These are phyloP conservation scores for Dynastes tityus DNA, from an alignment of 2,888 invertebrate genomes.

Conservation along the genomic window DNA sequence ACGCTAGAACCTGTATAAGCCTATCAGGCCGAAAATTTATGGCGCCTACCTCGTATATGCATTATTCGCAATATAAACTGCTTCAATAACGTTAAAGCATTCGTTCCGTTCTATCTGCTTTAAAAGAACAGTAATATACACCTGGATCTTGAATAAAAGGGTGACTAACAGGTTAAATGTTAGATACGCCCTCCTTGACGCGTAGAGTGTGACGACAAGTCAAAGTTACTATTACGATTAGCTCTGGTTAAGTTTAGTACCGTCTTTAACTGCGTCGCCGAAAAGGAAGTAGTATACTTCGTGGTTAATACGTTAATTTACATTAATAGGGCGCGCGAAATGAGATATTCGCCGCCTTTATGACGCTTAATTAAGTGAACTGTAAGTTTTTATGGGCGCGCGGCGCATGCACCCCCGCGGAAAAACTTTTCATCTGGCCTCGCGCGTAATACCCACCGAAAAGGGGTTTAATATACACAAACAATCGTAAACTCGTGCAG, in stretches of 20 bases:
- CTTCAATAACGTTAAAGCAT: too few species aligned
- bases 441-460: constrained; percentile 30
- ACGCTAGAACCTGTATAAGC: too few species aligned
- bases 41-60: too few species aligned
- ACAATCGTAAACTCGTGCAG: constrained; percentile 43
- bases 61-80: too few species aligned
- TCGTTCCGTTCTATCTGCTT: too few species aligned
- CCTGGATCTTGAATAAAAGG: too few species aligned
- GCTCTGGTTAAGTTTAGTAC: constrained; percentile 9
- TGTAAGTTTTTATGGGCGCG: constrained; percentile 41
- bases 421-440: constrained; percentile 43
- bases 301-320: constrained; percentile 40
- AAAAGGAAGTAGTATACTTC: constrained; percentile 7
- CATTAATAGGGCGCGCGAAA: constrained; percentile 38
- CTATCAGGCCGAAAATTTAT: too few species aligned
- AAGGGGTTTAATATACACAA: constrained; percentile 42
- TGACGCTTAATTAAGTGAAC: constrained; percentile 44
- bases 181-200: too few species aligned
- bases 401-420: constrained; percentile 22
- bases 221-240: constrained; percentile 22
- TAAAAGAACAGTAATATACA: too few species aligned
- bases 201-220: too few species aligned
- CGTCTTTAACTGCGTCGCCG: constrained; percentile 18
- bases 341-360: constrained; percentile 38
- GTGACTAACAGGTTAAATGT: too few species aligned